Evolutionary conservation across 2,113 vertebrate species (phyloP), one percentile per base, ranked within the genome.

Genomic region (Cheilinus undulatus): DNA sequence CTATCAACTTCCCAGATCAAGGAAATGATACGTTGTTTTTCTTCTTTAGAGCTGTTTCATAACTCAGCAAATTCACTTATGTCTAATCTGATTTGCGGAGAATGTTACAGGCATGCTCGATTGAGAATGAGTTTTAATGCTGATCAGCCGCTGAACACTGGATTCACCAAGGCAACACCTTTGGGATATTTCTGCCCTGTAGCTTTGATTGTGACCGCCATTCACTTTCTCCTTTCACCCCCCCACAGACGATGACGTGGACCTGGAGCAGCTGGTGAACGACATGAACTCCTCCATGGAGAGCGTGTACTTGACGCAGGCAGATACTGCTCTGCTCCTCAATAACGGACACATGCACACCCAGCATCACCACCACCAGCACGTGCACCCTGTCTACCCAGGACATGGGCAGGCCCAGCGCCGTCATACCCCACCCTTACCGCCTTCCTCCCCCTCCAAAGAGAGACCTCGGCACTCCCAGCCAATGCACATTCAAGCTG

Each of bases 201-300:
- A 67, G 10, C 50, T 4, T 9, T 56, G 7, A n/a, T 38, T 51
- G 27, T 40, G 5, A 10, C 32, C 24, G 24, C 42, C 27, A 27
- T 36, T 79, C 27, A 59, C 6, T 23, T 64, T 17, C 38, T 11
- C 28, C 50, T 15, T 5, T 56, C 26, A 38, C 45, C 40, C 6
- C 26, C 52, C n/a, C 30, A 3, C 92, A 98, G 97, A 98, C 48
- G 96, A 98, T 3, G 96, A 98, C 0, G 95, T 97, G 85, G 97
- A 98, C 88, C 89, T 98, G 76, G 96, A 98, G 83, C 93, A 95
- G 57, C 86, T 99, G 91, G 95, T 99, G 75, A 98, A 96, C 2
- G 95, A 98, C 76, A 98, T 98, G 96, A 97, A 96, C 28, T 94
- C 95, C 0, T 97, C 97, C 0, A 91, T 97, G 91, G 97, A 98